Evolutionary conservation across 2,113 vertebrate genomes (phyloP), one percentile per base, ranked within the genome.

Genomic region (Morone saxatilis): DNA sequence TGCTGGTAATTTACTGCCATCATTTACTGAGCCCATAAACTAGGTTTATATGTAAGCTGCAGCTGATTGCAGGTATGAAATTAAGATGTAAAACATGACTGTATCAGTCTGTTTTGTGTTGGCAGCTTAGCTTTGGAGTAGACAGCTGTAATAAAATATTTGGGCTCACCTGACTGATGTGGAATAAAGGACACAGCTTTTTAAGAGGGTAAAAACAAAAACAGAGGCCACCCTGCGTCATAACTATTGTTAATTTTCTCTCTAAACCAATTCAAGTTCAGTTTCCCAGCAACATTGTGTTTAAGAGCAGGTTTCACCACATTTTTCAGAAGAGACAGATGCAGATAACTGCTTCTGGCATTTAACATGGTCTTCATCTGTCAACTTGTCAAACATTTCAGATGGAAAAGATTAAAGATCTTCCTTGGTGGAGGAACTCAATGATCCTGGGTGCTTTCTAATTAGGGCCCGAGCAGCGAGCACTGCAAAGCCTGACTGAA

Each of bases 221-320:
- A 31, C 41, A 16, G 7, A 48, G n/a, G 72, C 7, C 41, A 36
- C 5, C 53, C n/a, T 65, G 76, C 0, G 12, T 86, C 76, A 76
- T 5, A 7, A 19, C 17, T 36, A 0, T 6, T 45, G 45, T 47
- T n/a, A 4, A 40, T 40, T 8, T 48, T 43, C 66, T 53, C 43
- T n/a, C 17, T 0, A 1, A 22, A 22, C 54, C 48, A n/a, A 20
- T 17, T 3, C 54, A 45, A 4, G 2, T 41, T 77, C 2, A n/a
- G 41, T 60, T 71, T 81, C 51, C 17, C 56, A 25, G 19, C 20
- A 45, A 0, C 68, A 7, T 3, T n/a, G 8, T 1, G 11, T 45
- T 43, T 25, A 22, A 41, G 47, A 81, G 65, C 81, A 60, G 56
- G 86, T 84, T 56, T 57, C 48, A 3, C 85, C 45, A 16, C 88